phyloP scores from a whole-genome alignment of 2,888 invertebrate genomes.

The Emmelina monodactyla region DNA sequence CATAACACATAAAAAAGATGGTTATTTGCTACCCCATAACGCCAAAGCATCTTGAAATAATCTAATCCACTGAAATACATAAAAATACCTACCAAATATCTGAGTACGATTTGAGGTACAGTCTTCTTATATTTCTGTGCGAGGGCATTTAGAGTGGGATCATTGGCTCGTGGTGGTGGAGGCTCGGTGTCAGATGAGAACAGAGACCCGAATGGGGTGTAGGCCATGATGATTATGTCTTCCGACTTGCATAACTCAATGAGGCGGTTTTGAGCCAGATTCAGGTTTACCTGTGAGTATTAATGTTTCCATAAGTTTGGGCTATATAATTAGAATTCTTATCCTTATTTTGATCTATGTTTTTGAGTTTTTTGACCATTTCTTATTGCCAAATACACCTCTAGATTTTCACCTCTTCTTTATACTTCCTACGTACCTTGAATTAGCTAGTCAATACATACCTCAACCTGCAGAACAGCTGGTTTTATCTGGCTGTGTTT shows the following conservation, averaged over 20 bases:
- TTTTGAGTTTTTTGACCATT: too few species aligned
- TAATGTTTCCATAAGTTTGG: too few species aligned
- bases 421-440: too few species aligned
- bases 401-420: too few species aligned
- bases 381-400: too few species aligned
- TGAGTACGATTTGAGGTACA: constrained; percentile 65
- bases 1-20: too few species aligned
- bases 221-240: constrained; percentile 70
- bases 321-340: too few species aligned
- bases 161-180: constrained; percentile 43
- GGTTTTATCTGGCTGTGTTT: constrained; percentile 66
- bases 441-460: too few species aligned
- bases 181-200: constrained; percentile 37
- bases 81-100: constrained; percentile 71
- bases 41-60: too few species aligned
- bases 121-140: constrained; percentile 68
- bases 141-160: constrained; percentile 55
- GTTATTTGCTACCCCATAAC: too few species aligned
- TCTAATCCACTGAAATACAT: too few species aligned
- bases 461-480: constrained; percentile 67
- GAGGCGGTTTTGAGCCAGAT: constrained; percentile 68
- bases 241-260: constrained; percentile 66
- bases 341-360: too few species aligned
- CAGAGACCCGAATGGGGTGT: constrained; percentile 69
- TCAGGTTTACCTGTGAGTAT: constrained; percentile 56